Conservation (phyloP, 2,888 invertebrate genomes). For the Zootermopsis nevadensis region DNA sequence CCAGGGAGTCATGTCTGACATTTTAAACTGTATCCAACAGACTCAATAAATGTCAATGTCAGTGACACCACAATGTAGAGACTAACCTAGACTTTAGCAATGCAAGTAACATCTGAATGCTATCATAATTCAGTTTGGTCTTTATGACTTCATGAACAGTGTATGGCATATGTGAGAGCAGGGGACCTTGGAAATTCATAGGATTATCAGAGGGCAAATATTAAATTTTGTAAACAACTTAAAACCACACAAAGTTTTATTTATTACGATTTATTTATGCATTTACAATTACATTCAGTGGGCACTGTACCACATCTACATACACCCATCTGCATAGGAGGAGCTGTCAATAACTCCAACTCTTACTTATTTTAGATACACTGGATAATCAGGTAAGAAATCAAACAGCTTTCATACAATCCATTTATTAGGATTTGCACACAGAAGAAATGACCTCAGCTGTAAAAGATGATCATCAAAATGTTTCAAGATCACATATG, state of each 20-base stretch:
- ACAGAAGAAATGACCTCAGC: conserved; percentile 36
- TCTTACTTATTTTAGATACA: conserved; percentile 26
- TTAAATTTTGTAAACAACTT: neutral
- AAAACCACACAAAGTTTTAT: conserved; percentile 44
- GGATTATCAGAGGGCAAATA: neutral
- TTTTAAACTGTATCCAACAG: too few species aligned
- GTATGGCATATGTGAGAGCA: neutral
- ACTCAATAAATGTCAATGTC: too few species aligned
- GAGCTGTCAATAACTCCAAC: conserved; percentile 35
- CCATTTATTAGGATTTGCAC: conserved; percentile 19
- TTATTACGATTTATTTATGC: conserved; percentile 52
- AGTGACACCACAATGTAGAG: too few species aligned
- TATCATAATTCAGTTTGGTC: too few species aligned
- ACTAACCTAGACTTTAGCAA: too few species aligned
- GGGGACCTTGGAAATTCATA: neutral
- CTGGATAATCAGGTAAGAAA: conserved; percentile 40
- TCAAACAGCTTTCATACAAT: conserved; percentile 21
- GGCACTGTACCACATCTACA: conserved; percentile 49
- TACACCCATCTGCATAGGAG: conserved; percentile 44
- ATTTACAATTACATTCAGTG: conserved; percentile 53
- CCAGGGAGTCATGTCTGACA: too few species aligned
- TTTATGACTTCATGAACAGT: too few species aligned
- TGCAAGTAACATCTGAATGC: too few species aligned
- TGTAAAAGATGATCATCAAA: conserved; percentile 28
- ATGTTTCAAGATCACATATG: conserved; percentile 42